Conservation (phyloP, 1,140 invertebrate species). For the Megalopta genalis region DNA sequence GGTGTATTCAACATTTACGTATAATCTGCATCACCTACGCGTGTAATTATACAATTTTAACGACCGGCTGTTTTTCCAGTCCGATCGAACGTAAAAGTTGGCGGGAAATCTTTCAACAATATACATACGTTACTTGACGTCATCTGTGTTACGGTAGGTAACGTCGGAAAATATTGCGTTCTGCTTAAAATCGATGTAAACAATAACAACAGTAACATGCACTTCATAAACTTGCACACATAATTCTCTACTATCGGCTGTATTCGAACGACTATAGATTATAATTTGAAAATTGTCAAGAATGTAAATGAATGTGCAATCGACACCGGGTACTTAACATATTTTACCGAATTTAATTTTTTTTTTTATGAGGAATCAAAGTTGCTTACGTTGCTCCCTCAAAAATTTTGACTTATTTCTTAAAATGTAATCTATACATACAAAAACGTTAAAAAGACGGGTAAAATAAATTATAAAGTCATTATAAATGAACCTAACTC, state of each 20-base stretch:
- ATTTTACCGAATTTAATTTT: too few relatives aligned
- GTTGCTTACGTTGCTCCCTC: too few relatives aligned
- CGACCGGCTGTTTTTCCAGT: slow-evolving; percentile 1
- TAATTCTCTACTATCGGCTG: neutral
- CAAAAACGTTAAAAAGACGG: too few relatives aligned
- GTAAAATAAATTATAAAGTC: too few relatives aligned
- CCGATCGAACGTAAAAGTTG: neutral
- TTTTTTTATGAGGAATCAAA: too few relatives aligned
- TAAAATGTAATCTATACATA: too few relatives aligned
- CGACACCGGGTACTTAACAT: too few relatives aligned
- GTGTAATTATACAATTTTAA: slow-evolving; percentile 13
- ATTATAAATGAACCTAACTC: too few relatives aligned
- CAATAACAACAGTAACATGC: slow-evolving; percentile 55
- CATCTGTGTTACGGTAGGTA: neutral
- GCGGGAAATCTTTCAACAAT: slow-evolving; percentile 3
- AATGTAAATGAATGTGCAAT: too few relatives aligned
- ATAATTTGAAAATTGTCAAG: neutral
- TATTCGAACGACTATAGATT: neutral
- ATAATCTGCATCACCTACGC: slow-evolving; percentile 2
- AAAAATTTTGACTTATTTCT: too few relatives aligned
- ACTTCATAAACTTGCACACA: slow-evolving; percentile 35
- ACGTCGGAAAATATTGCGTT: neutral
- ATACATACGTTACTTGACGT: neutral
- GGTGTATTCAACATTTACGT: slow-evolving; percentile 41
- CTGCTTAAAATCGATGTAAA: slow-evolving; percentile 52